Evolutionary conservation across 1,140 invertebrate species (phyloP), one percentile per base, ranked within the genome.

Genomic region (Zaprionus nigranus): DNA sequence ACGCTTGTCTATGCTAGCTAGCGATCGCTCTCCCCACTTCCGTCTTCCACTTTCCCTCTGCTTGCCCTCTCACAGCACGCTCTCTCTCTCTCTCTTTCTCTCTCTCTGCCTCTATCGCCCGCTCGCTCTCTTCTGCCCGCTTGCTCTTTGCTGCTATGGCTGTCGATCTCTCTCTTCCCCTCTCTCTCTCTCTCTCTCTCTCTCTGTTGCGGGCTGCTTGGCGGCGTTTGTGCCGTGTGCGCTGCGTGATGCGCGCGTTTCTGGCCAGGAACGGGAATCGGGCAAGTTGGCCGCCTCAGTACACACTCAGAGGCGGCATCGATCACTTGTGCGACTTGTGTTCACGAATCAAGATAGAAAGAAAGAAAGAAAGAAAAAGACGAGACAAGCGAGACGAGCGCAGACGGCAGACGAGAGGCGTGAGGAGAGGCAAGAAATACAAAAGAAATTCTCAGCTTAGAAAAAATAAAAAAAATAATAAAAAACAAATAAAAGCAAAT

Each of bases 251-350:
- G 79, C 59, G 75, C 60, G 64, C 63, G 49, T 66, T 40, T 38
- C 30, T 67, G 64, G 81, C 73, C 82, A 78, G 71, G 82, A 74
- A 77, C 79, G 81, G 59, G 75, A 53, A 65, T 59, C 11, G 46
- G 68, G n/a, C 43, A 56, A 71, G 43, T 61, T 76, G 63, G 61
- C 75, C 69, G 81, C 57, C 72, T 91, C 82, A 91, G 90, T 91
- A 91, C 79, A 91, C 82, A 91, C 90, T 91, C 90, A 91, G 84
- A 91, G 84, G 84, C 90, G 90, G 90, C 90, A 91, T 91, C 84
- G 90, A 90, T 87, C 90, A 90, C 82, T 88, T 88, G 87, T 91
- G 79, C 76, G 71, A 82, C 80, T 77, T 77, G 75, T 74, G 70
- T 58, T 78, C 63, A 58, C 76, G 76, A 69, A 51, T 20, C n/a